Conservation (phyloP, 2,797 vertebrate species). For the Malurus splendens region DNA sequence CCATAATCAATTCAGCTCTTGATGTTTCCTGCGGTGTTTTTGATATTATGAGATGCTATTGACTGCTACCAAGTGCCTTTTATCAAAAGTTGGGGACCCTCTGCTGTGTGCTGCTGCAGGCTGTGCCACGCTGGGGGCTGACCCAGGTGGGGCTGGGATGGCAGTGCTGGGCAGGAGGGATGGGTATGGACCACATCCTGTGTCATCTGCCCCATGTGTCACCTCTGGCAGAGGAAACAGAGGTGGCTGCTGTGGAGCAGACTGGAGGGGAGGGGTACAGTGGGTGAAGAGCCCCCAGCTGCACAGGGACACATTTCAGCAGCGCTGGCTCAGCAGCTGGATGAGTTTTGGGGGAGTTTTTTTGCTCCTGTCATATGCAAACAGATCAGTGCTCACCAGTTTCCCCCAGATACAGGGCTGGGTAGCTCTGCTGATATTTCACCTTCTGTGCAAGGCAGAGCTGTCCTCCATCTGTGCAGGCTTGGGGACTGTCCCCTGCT, state of each 20-base stretch:
- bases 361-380: neutral
- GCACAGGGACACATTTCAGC: accelerated
- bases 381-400: accelerated
- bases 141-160: neutral
- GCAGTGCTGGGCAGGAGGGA: neutral
- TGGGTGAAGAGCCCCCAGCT: neutral
- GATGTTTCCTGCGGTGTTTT: constrained; percentile 39
- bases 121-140: accelerated
- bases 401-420: neutral
- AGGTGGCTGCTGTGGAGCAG: accelerated
- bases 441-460: neutral
- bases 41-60: constrained; percentile 55
- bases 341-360: neutral
- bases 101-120: neutral
- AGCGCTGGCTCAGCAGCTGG: neutral
- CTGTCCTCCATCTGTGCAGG: neutral
- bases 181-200: neutral
- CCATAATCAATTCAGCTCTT: constrained; percentile 54
- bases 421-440: neutral
- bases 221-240: accelerated
- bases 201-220: accelerated
- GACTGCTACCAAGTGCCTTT: constrained; percentile 25
- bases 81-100: neutral
- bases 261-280: neutral
- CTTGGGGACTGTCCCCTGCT: neutral